phyloP scores from a whole-genome alignment of 1,140 invertebrate genomes.

The Apis cerana region DNA sequence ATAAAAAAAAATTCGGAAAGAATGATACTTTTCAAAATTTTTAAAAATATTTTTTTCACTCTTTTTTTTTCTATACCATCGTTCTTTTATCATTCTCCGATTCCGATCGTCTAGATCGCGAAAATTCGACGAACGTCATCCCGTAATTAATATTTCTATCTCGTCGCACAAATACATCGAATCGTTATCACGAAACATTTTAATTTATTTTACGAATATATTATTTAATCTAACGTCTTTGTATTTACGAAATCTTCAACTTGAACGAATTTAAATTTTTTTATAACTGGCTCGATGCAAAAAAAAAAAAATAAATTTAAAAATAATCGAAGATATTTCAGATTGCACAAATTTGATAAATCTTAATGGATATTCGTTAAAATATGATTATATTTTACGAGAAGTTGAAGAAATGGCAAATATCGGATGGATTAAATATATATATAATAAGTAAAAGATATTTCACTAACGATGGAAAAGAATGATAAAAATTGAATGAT shows the following conservation, averaged over 20 bases:
- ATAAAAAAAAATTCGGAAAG: no score
- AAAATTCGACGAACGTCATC: neutral
- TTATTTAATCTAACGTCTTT: slow-evolving; percentile 45
- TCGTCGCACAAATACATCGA: neutral
- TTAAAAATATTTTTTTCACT: neutral
- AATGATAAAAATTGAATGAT: neutral
- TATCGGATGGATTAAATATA: fast-evolving
- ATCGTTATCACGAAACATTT: slow-evolving; percentile 32
- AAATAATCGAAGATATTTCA: slow-evolving; percentile 17
- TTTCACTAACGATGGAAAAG: neutral
- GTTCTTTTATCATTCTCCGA: neutral
- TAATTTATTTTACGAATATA: slow-evolving; percentile 59
- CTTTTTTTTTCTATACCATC: neutral
- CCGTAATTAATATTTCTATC: neutral
- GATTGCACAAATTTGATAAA: slow-evolving; percentile 18
- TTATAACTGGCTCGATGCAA: neutral
- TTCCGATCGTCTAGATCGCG: neutral
- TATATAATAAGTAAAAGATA: neutral
- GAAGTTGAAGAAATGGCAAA: neutral
- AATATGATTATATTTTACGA: no score
- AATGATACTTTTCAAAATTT: no score
- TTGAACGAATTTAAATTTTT: neutral
- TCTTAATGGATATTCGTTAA: neutral
- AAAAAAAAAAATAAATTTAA: neutral
- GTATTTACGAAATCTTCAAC: neutral